Evolutionary conservation across 2,113 vertebrate genomes (phyloP).

Genomic region (Neofelis nebulosa): DNA sequence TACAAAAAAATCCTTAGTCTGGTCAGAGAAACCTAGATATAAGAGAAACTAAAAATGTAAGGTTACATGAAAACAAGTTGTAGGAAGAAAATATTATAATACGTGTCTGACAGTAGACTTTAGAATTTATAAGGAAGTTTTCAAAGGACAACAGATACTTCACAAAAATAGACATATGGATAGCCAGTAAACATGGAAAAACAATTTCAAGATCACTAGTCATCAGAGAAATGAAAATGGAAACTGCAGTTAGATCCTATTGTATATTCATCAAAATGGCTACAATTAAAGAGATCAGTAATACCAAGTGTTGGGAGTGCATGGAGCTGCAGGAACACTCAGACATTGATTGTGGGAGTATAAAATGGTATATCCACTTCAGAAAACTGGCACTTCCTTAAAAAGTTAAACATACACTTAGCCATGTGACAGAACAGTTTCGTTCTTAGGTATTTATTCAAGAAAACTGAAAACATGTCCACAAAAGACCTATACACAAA

Average conservation of each 20-base stretch:
- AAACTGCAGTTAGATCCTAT: background rate
- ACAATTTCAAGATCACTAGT: background rate
- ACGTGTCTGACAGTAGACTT: background rate
- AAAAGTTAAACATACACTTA: background rate
- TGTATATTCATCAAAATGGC: background rate
- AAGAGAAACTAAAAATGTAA: background rate
- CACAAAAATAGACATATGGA: background rate
- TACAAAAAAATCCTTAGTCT: background rate
- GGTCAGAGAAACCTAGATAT: background rate
- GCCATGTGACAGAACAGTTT: background rate
- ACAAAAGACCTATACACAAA: background rate
- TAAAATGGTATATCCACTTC: background rate
- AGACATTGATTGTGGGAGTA: background rate
- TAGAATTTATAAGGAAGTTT: conserved; percentile 25
- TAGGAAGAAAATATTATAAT: background rate
- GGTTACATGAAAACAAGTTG: background rate
- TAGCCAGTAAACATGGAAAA: background rate
- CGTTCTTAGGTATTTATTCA: background rate
- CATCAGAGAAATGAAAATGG: conserved; percentile 21
- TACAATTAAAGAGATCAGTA: background rate
- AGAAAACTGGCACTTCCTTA: background rate
- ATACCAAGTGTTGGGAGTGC: background rate
- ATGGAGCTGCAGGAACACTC: background rate
- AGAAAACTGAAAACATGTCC: background rate
- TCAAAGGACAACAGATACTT: background rate